Evolutionary conservation across 1,140 invertebrate genomes (phyloP).

Genomic region (Platyura marginata): DNA sequence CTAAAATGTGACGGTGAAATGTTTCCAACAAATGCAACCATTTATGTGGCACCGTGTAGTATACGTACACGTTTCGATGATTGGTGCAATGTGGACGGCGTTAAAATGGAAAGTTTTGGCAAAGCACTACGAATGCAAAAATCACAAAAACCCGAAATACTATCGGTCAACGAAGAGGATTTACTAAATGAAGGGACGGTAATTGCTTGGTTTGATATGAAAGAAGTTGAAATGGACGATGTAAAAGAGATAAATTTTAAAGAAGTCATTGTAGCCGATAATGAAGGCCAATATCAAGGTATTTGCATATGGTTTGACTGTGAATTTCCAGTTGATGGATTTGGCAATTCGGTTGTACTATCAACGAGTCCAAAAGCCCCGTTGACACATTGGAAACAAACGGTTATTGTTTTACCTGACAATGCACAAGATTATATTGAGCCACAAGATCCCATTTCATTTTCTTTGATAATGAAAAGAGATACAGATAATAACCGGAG

Average conservation of each 20-base stretch:
- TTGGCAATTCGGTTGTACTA: constrained; percentile 30
- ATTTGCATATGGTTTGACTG: constrained; percentile 48
- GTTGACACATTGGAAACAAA: constrained; percentile 95
- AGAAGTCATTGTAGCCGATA: constrained; percentile 28
- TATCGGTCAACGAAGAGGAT: constrained; percentile 25
- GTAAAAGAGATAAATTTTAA: constrained; percentile 25
- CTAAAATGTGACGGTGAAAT: constrained; percentile 55
- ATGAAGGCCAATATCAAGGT: constrained; percentile 48
- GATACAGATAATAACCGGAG: constrained; percentile 24
- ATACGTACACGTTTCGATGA: constrained; percentile 40
- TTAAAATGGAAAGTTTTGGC: constrained; percentile 33
- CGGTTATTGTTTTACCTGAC: constrained; percentile 56
- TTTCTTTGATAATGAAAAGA: constrained; percentile 38
- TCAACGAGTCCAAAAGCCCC: constrained; percentile 54
- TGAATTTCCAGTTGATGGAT: constrained; percentile 27
- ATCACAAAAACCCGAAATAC: constrained; percentile 33
- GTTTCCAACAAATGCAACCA: constrained; percentile 38
- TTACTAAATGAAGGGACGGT: constrained; percentile 31
- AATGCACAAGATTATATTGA: constrained; percentile 28
- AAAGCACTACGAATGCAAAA: constrained; percentile 28
- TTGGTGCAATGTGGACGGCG: constrained; percentile 35
- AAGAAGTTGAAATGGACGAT: constrained; percentile 28
- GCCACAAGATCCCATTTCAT: constrained; percentile 41
- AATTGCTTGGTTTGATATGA: constrained; percentile 36
- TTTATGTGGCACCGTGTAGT: constrained; percentile 48